phyloP scores from a whole-genome alignment of 2,113 vertebrate species.

The Proterorhinus semilunaris region DNA sequence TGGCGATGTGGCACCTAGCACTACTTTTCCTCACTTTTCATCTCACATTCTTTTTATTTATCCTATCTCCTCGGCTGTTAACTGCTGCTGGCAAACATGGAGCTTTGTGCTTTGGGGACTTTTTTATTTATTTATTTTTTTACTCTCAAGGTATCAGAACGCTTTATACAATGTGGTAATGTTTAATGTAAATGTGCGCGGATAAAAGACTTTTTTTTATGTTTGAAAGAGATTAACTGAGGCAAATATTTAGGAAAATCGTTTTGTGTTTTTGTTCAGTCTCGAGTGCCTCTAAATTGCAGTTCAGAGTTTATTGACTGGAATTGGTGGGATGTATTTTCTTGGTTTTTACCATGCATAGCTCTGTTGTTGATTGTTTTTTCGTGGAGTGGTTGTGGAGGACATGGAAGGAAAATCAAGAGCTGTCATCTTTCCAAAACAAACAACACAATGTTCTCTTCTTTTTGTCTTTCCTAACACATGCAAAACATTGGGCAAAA shows the following conservation, averaged over 20 bases:
- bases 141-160: background rate
- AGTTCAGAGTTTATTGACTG: no score
- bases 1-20: background rate
- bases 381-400: background rate
- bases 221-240: no score
- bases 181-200: background rate
- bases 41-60: conserved; percentile 18
- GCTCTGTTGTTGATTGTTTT: background rate
- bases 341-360: background rate
- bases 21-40: conserved; percentile 13
- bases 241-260: no score
- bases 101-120: background rate
- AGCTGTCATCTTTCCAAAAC: background rate
- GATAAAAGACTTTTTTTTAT: no score
- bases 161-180: background rate
- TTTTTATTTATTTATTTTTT: background rate
- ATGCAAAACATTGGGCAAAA: no score
- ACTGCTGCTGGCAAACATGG: conserved; percentile 13
- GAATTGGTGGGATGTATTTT: background rate
- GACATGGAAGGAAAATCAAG: background rate
- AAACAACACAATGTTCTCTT: background rate
- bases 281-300: background rate
- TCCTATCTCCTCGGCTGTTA: conserved; percentile 3
- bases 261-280: background rate
- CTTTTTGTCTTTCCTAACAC: background rate